Conservation (phyloP, 2,797 vertebrate species). For the Xiphorhynchus erythropygius region DNA sequence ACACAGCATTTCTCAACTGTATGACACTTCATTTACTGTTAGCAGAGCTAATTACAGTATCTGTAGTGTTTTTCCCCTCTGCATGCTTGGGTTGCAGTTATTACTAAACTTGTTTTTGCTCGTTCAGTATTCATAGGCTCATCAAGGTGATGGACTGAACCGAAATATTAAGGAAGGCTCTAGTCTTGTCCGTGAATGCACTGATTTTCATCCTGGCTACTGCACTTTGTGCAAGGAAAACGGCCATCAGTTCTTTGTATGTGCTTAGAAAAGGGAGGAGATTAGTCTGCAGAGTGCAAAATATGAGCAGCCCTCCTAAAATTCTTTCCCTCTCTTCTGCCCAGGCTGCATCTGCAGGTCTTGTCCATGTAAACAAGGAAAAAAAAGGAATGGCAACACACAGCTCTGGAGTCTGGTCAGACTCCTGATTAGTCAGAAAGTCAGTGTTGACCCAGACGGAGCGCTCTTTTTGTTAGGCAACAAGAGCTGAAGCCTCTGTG, state of each 20-base stretch:
- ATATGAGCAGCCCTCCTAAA: slow-evolving; percentile 10
- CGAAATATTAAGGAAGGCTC: slow-evolving; percentile 6
- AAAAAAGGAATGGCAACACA: slow-evolving; percentile 24
- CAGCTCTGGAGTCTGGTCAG: slow-evolving; percentile 60
- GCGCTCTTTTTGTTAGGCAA: slow-evolving; percentile 20
- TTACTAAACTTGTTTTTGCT: slow-evolving; percentile 26
- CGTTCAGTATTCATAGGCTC: background rate
- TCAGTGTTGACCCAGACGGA: slow-evolving; percentile 31
- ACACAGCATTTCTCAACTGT: background rate
- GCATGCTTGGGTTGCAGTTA: slow-evolving; percentile 13
- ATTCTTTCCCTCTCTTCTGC: slow-evolving; percentile 55
- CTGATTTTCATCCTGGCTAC: background rate
- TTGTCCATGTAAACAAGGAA: slow-evolving; percentile 21
- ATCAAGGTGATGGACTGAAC: background rate
- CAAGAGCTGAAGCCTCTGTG: slow-evolving; percentile 2
- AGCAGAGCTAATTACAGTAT: background rate
- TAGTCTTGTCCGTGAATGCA: background rate
- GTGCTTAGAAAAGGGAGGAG: background rate
- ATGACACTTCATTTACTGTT: slow-evolving; percentile 1
- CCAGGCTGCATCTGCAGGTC: slow-evolving; percentile 45
- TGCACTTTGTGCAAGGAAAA: background rate
- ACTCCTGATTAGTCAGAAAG: slow-evolving; percentile 41
- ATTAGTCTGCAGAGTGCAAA: background rate
- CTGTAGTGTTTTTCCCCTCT: background rate
- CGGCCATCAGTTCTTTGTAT: background rate